A percentile compares a stretch with the other conserved stretches of the same genome.
These are phyloP conservation scores for Thryonomys swinderianus DNA, from an alignment of 2,113 vertebrate genomes.

Conservation along the genomic window DNA sequence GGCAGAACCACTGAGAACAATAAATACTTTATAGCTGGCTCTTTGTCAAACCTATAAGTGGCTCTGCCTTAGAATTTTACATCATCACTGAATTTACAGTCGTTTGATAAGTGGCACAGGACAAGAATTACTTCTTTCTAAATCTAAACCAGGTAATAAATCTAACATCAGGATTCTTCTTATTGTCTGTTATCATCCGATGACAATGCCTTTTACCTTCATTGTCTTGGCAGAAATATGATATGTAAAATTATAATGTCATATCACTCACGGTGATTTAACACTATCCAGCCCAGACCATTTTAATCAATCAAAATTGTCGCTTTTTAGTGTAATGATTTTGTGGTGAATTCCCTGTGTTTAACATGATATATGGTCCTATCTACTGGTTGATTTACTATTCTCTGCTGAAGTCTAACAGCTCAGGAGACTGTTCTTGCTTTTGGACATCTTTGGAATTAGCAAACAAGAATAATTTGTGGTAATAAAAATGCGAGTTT, in stretches of 20 bases:
- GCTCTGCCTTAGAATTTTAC: constrained; percentile 93
- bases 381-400: constrained; percentile 94
- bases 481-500: constrained; percentile 75
- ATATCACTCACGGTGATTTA: constrained; percentile 99
- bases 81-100: constrained; percentile 94
- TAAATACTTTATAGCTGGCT: constrained; percentile 96
- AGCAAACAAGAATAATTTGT: constrained; percentile 87
- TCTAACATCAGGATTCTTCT: constrained; percentile 93
- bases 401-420: constrained; percentile 86
- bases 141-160: constrained; percentile 97
- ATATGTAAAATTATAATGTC: constrained; percentile 97
- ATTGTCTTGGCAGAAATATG: constrained; percentile 99
- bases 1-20: constrained; percentile 90
- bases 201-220: constrained; percentile 96
- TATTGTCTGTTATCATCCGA: constrained; percentile 95
- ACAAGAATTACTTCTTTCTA: constrained; percentile 95
- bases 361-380: constrained; percentile 95
- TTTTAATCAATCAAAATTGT: constrained; percentile 99
- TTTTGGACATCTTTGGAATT: constrained; percentile 90
- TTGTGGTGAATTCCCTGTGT: constrained; percentile 92
- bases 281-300: constrained; percentile 92
- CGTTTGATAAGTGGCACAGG: constrained; percentile 95
- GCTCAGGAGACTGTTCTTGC: constrained; percentile 86
- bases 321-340: constrained; percentile 95
- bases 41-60: constrained; percentile 96